Evolutionary conservation across 1,140 invertebrate species (phyloP).

Genomic region (Diabrotica virgifera): DNA sequence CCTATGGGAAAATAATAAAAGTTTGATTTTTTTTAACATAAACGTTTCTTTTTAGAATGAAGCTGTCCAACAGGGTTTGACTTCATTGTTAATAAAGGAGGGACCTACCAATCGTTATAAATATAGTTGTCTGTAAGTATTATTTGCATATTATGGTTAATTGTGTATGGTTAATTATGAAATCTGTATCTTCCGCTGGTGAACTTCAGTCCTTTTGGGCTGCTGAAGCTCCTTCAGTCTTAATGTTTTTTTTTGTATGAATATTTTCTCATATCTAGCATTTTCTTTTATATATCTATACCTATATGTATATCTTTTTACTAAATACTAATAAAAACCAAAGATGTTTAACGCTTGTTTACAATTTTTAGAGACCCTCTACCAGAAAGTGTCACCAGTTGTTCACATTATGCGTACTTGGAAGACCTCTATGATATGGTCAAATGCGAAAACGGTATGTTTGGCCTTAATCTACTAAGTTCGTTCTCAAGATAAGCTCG

Average conservation of each 20-base stretch:
- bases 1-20: background rate
- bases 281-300: no score
- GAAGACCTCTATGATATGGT: slow-evolving; percentile 50
- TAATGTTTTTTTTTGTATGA: no score
- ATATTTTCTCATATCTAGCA: no score
- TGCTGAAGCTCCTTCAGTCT: no score
- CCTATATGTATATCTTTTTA: no score
- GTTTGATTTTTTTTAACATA: background rate
- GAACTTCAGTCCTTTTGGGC: no score
- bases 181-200: no score
- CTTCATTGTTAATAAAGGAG: slow-evolving; percentile 46
- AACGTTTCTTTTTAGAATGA: slow-evolving; percentile 51
- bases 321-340: slow-evolving; percentile 1
- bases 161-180: no score
- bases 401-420: slow-evolving; percentile 49
- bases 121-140: slow-evolving; percentile 44
- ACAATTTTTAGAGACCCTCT: slow-evolving; percentile 47
- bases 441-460: slow-evolving; percentile 37
- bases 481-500: no score
- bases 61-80: slow-evolving; percentile 49
- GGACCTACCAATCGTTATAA: slow-evolving; percentile 35
- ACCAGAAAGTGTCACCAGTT: slow-evolving; percentile 44
- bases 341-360: slow-evolving; percentile 14
- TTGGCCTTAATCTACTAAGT: no score
- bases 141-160: slow-evolving; percentile 5